Base-by-base conservation (phyloP, 2,797 vertebrate species). In the Pipistrellus nathusii region DNA sequence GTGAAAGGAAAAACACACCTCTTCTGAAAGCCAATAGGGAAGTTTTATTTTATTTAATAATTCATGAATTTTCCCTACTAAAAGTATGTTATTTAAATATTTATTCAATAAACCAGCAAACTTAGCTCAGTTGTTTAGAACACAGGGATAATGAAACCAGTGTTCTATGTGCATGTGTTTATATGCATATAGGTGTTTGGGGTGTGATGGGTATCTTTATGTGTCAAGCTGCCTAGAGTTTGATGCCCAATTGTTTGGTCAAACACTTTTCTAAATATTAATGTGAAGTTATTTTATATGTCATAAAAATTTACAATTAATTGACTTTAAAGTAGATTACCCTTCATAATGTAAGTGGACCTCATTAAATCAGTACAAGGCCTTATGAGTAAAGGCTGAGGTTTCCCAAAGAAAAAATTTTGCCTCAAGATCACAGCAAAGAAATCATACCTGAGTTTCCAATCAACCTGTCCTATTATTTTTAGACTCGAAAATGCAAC, bases 61-160 rank as follows among this genome's bases (percentile, higher is more conserved):
- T 51, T 76, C 2, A 82, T 90, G 12, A 82, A 32, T 64, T 91
- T 95, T 85, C 48, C 89, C 4, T n/a, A 90, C 25, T 57, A 92
- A 73, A 77, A 72, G 35, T 66, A 0, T 38, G 14, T 69, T 84
- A 64, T 68, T 59, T 85, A 46, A 75, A 83, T 55, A 71, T 81
- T 57, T 41, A 27, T 48, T 76, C 76, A 81, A 81, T 64, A n/a
- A 94, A 77, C 12, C 59, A 82, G 30, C 23, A 11, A 27, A 25
- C 57, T 81, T 71, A 92, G 30, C 17, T 92, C 25, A 85, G 21
- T 73, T 81, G 35, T 89, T 93, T 64, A 68, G 9, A 91, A 83
- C 51, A 89, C 12, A 81, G 15, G 71, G 25, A 90, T 68, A 66
- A 71, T 59, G 4, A 88, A 48, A 25, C 1, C 23, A 85, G 3